phyloP scores from a whole-genome alignment of 1,140 invertebrate species.

The Eumaeus atala region DNA sequence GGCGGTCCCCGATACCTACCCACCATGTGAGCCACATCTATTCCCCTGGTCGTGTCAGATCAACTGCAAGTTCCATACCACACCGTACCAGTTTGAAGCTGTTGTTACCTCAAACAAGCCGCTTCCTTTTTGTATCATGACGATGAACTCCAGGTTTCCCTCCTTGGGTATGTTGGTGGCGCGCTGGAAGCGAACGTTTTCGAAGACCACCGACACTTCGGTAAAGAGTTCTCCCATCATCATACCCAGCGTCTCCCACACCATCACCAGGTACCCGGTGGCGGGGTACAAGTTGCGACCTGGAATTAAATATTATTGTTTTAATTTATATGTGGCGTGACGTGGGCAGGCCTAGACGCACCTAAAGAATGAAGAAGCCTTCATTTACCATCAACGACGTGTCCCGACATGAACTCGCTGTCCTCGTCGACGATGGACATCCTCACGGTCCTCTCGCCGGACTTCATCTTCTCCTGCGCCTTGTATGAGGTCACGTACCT shows the following conservation, averaged over 20 bases:
- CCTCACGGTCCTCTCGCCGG: conserved; percentile 77
- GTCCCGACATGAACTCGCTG: conserved; percentile 86
- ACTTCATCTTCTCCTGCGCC: conserved; percentile 77
- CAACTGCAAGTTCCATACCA: too few species aligned
- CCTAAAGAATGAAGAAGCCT: too few species aligned
- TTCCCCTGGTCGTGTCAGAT: too few species aligned
- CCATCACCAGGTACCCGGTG: conserved; percentile 88
- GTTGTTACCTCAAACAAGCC: conserved; percentile 84
- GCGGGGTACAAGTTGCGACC: conserved; percentile 91
- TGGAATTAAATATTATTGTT: conserved; percentile 26
- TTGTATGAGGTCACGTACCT: conserved; percentile 79
- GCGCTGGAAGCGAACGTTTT: conserved; percentile 88
- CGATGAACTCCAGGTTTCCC: conserved; percentile 81
- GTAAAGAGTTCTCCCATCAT: conserved; percentile 82
- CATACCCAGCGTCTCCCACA: conserved; percentile 91
- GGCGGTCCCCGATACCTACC: too few species aligned
- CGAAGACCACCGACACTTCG: conserved; percentile 88
- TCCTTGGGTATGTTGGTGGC: conserved; percentile 87
- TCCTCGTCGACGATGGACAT: conserved; percentile 80
- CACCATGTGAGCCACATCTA: too few species aligned
- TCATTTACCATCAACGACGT: conserved; percentile 87
- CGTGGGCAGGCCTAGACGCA: too few species aligned
- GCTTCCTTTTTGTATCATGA: conserved; percentile 88
- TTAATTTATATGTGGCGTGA: too few species aligned
- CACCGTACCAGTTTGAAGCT: too few species aligned